Conservation (phyloP, 2,113 vertebrate genomes). For the Eleginops maclovinus region DNA sequence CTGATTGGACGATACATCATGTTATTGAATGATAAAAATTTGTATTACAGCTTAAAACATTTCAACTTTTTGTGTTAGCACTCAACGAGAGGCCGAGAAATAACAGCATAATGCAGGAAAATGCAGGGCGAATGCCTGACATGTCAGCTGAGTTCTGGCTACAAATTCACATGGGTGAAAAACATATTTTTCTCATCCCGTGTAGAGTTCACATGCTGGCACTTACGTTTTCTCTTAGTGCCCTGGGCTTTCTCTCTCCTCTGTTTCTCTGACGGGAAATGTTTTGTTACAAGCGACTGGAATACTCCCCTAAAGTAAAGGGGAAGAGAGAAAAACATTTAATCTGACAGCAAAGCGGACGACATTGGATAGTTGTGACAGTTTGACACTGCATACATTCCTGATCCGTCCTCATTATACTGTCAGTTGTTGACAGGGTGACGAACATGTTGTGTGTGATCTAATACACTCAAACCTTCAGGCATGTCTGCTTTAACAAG, state of each 20-base stretch:
- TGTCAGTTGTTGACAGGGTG: conserved; percentile 39
- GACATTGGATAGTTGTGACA: conserved; percentile 7
- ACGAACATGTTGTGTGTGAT: conserved; percentile 4
- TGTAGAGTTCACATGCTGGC: neutral
- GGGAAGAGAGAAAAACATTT: conserved; percentile 42
- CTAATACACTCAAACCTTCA: conserved; percentile 32
- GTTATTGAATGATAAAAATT: neutral
- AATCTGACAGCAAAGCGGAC: conserved; percentile 16
- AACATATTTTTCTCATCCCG: neutral
- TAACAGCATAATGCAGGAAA: neutral
- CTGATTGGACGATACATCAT: conserved; percentile 69
- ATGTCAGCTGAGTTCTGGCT: conserved; percentile 3
- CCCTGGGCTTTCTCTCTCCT: conserved; percentile 90
- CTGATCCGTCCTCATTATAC: conserved; percentile 20
- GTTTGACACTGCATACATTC: conserved; percentile 14
- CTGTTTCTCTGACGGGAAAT: conserved; percentile 96
- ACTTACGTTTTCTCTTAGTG: conserved; percentile 95
- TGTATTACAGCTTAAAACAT: neutral
- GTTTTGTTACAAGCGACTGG: conserved; percentile 95
- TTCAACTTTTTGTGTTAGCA: neutral
- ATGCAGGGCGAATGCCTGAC: neutral
- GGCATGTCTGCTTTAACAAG: conserved; percentile 40
- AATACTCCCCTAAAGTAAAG: conserved; percentile 91
- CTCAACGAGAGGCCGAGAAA: neutral
- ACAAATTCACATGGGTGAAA: neutral